Base-by-base conservation (phyloP, 2,888 invertebrate species). In the Gortyna flavago region DNA sequence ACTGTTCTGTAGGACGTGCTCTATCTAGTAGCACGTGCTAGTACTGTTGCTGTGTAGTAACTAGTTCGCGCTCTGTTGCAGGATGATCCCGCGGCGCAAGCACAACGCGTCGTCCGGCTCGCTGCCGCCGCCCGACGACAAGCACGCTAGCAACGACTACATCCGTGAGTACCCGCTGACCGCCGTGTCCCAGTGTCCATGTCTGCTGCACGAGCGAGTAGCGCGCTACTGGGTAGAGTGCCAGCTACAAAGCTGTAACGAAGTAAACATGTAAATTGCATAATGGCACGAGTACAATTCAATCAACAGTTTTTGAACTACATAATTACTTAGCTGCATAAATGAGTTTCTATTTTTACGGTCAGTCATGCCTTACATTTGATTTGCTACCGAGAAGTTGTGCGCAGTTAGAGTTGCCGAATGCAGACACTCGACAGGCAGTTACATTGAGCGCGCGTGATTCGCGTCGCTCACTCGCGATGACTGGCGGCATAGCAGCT, bases 91-190 rank as follows among this genome's bases (percentile, higher is more conserved):
- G 79, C 92, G 96, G 75, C 92, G 96, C 80, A 96, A 96, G 82
- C 96, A 96, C 94, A 96, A 96, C 93, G 95, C 94, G 67, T 96
- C 96, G 54, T 95, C 95, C 81, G 95, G 95, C 89, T 96, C 96
- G 75, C 93, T 95, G 87, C 96, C 93, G 93, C 95, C 94, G 89
- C 95, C 92, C 77, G 96, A 96, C 91, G 96, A 96, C 93, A 96
- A 96, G 92, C 93, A 95, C 89, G 96, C 96, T 92, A 96, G 96
- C 93, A 96, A 95, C 88, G 96, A 96, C 91, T 94, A 96, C 92
- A 96, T 96, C 78, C 88, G 96, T 96, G 79, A 95, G 96, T 95
- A 86, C 32, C 59, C 6, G 0, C 48, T 54, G 51, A 32, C 61
- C 32, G 32, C 32, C 29, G 2, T 35, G 35, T 35, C 35, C 35